A percentile compares a stretch with the other conserved stretches of the same genome.
These are phyloP conservation scores for Lithophane ornitopus DNA, from an alignment of 2,888 invertebrate species.

Conservation along the genomic window DNA sequence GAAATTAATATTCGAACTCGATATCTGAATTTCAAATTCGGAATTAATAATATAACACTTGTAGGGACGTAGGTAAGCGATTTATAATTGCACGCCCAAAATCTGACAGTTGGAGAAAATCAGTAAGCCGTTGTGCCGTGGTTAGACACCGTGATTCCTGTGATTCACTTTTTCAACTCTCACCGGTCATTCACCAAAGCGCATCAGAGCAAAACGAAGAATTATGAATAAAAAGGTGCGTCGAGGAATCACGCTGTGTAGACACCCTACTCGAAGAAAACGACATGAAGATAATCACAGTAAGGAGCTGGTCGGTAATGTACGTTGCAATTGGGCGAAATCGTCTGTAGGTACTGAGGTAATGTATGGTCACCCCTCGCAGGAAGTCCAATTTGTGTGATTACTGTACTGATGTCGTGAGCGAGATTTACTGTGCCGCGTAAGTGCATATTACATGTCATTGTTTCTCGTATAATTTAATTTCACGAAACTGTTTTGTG, in stretches of 20 bases:
- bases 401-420: constrained; percentile 70
- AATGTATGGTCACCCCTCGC: constrained; percentile 81
- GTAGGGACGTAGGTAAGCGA: constrained; percentile 33
- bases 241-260: constrained; percentile 87
- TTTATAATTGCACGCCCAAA: constrained; percentile 59
- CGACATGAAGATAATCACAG: constrained; percentile 76
- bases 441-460: constrained; percentile 63
- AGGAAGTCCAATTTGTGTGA: constrained; percentile 81
- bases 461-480: constrained; percentile 65
- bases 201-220: constrained; percentile 84
- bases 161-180: constrained; percentile 87
- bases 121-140: constrained; percentile 79
- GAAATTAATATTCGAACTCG: constrained; percentile 52
- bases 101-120: constrained; percentile 74
- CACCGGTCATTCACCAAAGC: constrained; percentile 88
- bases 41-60: constrained; percentile 12
- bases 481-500: constrained; percentile 52
- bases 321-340: constrained; percentile 74
- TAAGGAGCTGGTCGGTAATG: constrained; percentile 71
- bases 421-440: constrained; percentile 65
- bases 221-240: constrained; percentile 88
- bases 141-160: constrained; percentile 88
- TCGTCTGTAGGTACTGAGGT: constrained; percentile 78
- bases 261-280: constrained; percentile 83
- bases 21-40: constrained; percentile 17